Evolutionary conservation across 1,140 invertebrate species (phyloP), one percentile per base, ranked within the genome.

Genomic region (Heliconius hewitsoni): DNA sequence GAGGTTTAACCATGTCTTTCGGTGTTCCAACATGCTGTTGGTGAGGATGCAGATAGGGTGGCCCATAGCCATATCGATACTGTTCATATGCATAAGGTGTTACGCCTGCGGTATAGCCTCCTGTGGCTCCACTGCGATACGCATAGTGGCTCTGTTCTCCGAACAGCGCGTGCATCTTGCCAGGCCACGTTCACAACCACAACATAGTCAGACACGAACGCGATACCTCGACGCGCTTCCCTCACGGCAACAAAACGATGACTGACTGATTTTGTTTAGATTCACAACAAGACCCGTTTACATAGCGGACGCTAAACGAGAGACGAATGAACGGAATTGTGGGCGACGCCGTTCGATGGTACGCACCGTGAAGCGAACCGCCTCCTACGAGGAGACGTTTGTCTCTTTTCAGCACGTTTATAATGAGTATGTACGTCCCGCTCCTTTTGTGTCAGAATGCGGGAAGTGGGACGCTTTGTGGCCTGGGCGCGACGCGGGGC

Each of bases 1-100:
- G 99, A 0, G 99, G 99, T 89, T 99, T 99, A 18, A 99, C 97
- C 96, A 98, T 97, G 84, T 98, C 97, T 90, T 98, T 97, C 27
- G 96, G 95, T 0, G 96, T 95, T 37, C 96, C 95, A 77, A 96
- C 95, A 52, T 96, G 96, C 81, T 97, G 97, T 86, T 97, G 97
- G 81, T 97, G 96, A 87, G 96, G 95, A 85, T 95, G 95, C 50
- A 95, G 94, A 83, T 95, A 95, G 5, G 95, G 92, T 13, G 96
- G 96, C 1, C 96, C 95, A 88, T 97, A 97, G 34, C 96, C 96
- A 84, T 97, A 97, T 1, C 97, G 95, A 90, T 97, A 97, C 86
- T 97, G 97, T 85, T 97, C 97, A 90, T 97, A 97, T 30, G 95
- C 95, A 84, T 96, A 96, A 37, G 95, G 95, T 19, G 95, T 95